A percentile compares a stretch with the other conserved stretches of the same genome.
phyloP scores from a whole-genome alignment of 1,140 invertebrate genomes.

The Dolichoris vasculosae region DNA sequence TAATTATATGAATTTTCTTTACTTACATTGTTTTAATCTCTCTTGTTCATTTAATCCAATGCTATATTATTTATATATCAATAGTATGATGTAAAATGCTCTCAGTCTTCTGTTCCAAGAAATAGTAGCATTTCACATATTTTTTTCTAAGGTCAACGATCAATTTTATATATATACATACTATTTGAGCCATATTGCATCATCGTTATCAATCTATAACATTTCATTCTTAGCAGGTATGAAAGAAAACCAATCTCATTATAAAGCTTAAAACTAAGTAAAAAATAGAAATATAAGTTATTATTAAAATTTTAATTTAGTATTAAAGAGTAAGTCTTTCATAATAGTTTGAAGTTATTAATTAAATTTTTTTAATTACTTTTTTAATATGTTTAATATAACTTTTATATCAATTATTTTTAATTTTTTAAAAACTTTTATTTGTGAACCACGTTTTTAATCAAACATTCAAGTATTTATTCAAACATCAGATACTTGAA shows the following conservation, averaged over 20 bases:
- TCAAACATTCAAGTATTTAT: slow-evolving; percentile 31
- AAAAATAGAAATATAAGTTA: slow-evolving; percentile 10
- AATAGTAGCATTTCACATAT: slow-evolving; percentile 34
- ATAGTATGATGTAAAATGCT: slow-evolving; percentile 59
- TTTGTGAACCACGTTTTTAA: background rate
- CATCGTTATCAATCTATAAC: background rate
- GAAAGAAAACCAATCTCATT: slow-evolving; percentile 17
- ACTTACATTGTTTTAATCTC: background rate
- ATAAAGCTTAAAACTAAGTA: slow-evolving; percentile 8
- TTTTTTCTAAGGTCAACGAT: slow-evolving; percentile 39
- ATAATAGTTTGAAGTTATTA: slow-evolving; percentile 31
- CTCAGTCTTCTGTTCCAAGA: slow-evolving; percentile 65
- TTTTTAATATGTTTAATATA: slow-evolving; percentile 1
- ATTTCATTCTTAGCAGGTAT: slow-evolving; percentile 26
- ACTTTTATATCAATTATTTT: slow-evolving; percentile 21
- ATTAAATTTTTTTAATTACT: background rate
- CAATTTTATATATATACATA: slow-evolving; percentile 1
- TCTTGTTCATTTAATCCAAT: background rate
- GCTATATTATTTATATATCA: slow-evolving; percentile 42
- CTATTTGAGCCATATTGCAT: background rate
- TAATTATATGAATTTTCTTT: background rate
- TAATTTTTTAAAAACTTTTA: slow-evolving; percentile 7
- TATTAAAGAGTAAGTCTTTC: slow-evolving; percentile 40
- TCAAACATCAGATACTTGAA: too few species aligned
- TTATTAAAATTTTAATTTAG: slow-evolving; percentile 20